Conservation (phyloP, 2,888 invertebrate species). For the Cybosia mesomella region DNA sequence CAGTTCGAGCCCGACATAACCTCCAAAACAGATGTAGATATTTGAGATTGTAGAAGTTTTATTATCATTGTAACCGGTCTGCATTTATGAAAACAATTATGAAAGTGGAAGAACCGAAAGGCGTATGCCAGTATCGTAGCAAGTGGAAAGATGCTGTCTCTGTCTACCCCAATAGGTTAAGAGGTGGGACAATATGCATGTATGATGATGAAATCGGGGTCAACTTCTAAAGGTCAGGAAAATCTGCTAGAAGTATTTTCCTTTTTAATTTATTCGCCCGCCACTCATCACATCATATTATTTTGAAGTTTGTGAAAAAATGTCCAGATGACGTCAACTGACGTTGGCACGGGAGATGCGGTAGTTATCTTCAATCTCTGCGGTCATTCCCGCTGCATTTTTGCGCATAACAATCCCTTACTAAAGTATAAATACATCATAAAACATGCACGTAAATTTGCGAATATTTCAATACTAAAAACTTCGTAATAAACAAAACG, state of each 20-base stretch:
- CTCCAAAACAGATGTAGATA: no score
- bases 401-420: slow-evolving; percentile 25
- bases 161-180: no score
- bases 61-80: no score
- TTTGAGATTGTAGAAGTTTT: no score
- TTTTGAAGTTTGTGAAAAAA: slow-evolving; percentile 5
- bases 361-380: slow-evolving; percentile 20
- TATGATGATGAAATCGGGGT: no score
- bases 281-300: not conserved
- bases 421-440: slow-evolving; percentile 37
- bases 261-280: not conserved
- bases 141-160: no score
- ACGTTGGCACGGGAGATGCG: slow-evolving; percentile 11
- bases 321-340: slow-evolving; percentile 14
- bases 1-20: no score
- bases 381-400: slow-evolving; percentile 41
- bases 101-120: no score
- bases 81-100: no score
- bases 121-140: no score
- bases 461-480: slow-evolving; percentile 43
- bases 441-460: slow-evolving; percentile 33
- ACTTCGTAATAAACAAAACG: slow-evolving; percentile 28
- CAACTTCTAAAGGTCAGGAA: not conserved
- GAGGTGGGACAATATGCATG: no score
- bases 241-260: not conserved